phyloP scores from a whole-genome alignment of 2,113 vertebrate genomes.

The Eretmochelys imbricata region DNA sequence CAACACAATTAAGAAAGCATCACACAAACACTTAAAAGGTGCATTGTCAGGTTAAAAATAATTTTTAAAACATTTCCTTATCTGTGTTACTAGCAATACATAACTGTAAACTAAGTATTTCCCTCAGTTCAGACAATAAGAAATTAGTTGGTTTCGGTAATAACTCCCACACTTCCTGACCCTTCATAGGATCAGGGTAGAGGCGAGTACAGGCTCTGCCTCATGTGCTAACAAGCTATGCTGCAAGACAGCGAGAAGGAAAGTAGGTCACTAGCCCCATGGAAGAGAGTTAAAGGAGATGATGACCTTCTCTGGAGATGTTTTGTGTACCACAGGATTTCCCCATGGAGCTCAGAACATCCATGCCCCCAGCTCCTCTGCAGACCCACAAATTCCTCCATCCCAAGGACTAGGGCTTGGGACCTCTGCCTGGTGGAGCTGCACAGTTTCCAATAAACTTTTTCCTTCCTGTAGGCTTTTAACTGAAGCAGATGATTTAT shows the following conservation, averaged over 20 bases:
- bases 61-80: neutral
- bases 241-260: neutral
- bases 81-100: neutral
- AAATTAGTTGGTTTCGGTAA: neutral
- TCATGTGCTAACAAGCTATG: neutral
- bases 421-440: neutral
- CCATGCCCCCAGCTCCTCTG: accelerated
- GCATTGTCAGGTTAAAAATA: neutral
- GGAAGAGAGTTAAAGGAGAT: neutral
- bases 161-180: too few relatives aligned
- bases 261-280: neutral
- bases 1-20: neutral
- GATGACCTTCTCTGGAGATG: neutral
- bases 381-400: neutral
- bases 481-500: neutral
- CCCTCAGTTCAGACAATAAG: neutral
- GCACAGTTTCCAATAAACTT: neutral
- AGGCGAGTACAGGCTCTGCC: neutral
- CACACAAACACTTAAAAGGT: neutral
- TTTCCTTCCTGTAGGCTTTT: neutral
- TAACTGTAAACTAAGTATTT: neutral
- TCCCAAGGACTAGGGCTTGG: neutral
- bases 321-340: neutral
- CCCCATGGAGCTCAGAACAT: neutral
- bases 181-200: too few relatives aligned